Percentiles rank a stretch among this genome's conserved stretches.
These are phyloP conservation scores for Chauna torquata DNA, from an alignment of 2,113 vertebrate genomes.

Conservation along the genomic window DNA sequence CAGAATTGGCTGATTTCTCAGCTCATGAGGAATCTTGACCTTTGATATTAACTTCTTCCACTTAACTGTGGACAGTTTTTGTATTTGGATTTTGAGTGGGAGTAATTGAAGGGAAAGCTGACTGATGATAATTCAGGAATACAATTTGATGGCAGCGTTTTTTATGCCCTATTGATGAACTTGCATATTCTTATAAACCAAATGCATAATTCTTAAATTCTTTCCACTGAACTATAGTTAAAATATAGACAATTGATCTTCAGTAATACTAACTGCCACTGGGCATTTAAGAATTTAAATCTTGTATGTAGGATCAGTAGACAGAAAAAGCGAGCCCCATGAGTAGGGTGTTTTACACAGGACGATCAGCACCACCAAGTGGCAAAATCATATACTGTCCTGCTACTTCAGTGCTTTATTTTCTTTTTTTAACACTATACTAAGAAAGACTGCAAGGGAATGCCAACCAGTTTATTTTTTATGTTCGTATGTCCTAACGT, in stretches of 20 bases:
- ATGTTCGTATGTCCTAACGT: not conserved
- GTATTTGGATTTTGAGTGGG: not conserved
- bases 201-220: not conserved
- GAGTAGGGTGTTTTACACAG: not conserved
- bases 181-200: not conserved
- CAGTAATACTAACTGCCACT: accelerated
- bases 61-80: not conserved
- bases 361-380: conserved; percentile 37
- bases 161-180: not conserved
- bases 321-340: not conserved
- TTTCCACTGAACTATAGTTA: not conserved
- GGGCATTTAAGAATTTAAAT: not conserved
- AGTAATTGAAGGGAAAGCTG: not conserved
- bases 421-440: accelerated
- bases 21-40: not conserved
- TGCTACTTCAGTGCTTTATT: not conserved
- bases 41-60: not conserved
- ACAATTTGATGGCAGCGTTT: not conserved
- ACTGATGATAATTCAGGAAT: not conserved
- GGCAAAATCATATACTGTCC: not conserved
- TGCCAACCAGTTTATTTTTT: not conserved
- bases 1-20: not conserved
- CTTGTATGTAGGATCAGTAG: accelerated
- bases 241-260: not conserved
- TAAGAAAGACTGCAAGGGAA: not conserved